These are phyloP conservation scores for Campoletis raptor DNA, from an alignment of 2,888 invertebrate genomes.

Conservation along the genomic window DNA sequence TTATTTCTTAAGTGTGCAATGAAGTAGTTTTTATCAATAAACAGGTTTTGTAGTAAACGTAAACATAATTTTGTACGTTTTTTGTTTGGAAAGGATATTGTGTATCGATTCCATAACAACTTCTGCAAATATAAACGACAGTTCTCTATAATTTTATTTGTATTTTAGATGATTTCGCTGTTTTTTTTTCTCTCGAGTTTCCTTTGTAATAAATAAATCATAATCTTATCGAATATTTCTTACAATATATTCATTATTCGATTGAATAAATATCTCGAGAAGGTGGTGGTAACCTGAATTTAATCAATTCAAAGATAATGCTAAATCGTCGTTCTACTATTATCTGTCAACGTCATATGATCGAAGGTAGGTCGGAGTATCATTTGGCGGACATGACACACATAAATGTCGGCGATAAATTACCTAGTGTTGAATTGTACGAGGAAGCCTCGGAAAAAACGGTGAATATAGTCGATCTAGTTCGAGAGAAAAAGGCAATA, in stretches of 20 bases:
- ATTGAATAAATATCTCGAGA: not conserved
- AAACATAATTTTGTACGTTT: slow-evolving; percentile 29
- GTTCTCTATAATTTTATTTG: not conserved
- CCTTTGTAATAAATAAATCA: not conserved
- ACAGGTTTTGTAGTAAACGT: slow-evolving; percentile 10
- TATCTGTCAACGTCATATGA: slow-evolving; percentile 42
- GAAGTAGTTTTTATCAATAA: not conserved
- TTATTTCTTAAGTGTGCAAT: not conserved
- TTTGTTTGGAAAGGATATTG: slow-evolving; percentile 22
- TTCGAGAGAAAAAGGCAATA: slow-evolving; percentile 84
- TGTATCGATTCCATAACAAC: slow-evolving; percentile 7
- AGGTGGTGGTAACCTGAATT: slow-evolving; percentile 18
- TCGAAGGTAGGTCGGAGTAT: slow-evolving; percentile 29
- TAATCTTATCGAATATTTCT: not conserved
- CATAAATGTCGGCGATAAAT: slow-evolving; percentile 84
- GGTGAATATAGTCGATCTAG: slow-evolving; percentile 83
- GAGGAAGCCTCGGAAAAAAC: slow-evolving; percentile 84
- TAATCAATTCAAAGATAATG: slow-evolving; percentile 41
- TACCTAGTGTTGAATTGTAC: slow-evolving; percentile 85
- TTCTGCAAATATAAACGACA: not conserved
- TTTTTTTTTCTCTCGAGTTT: not conserved
- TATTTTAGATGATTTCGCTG: not conserved
- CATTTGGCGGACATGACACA: slow-evolving; percentile 46
- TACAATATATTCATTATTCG: not conserved
- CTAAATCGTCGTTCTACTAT: slow-evolving; percentile 18